phyloP scores from a whole-genome alignment of 2,888 invertebrate genomes.

The Dromius quadrimaculatus region DNA sequence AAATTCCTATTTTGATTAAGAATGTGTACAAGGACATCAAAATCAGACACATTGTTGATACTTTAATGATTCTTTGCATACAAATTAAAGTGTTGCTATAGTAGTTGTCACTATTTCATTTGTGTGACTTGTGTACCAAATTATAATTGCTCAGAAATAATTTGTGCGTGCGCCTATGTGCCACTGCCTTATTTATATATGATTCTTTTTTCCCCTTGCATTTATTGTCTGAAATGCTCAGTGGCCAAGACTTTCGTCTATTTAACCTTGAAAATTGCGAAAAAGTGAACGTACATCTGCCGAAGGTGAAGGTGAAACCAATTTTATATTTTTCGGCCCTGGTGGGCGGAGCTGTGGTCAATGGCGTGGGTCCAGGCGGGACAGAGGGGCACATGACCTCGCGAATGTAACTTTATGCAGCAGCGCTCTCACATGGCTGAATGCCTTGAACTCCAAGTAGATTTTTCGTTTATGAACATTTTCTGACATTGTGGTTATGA shows the following conservation, averaged over 20 bases:
- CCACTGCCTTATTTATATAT: too few relatives aligned
- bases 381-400: conserved; percentile 20
- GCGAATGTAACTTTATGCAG: conserved; percentile 28
- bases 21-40: too few relatives aligned
- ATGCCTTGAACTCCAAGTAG: conserved; percentile 15
- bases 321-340: conserved; percentile 41
- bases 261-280: conserved; percentile 40
- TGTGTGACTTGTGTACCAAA: too few relatives aligned
- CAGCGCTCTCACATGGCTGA: background rate
- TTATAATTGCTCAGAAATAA: too few relatives aligned
- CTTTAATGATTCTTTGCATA: too few relatives aligned
- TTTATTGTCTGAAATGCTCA: background rate
- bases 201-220: too few relatives aligned
- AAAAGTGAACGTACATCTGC: conserved; percentile 45
- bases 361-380: background rate
- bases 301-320: conserved; percentile 50
- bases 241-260: conserved; percentile 6
- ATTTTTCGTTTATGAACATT: background rate
- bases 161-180: too few relatives aligned
- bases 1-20: too few relatives aligned
- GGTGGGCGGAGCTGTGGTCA: conserved; percentile 14
- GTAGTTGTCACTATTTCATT: too few relatives aligned
- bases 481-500: background rate
- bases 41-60: too few relatives aligned
- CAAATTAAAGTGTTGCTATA: too few relatives aligned